These are phyloP conservation scores for Natator depressus DNA, from an alignment of 2,113 vertebrate species.

Conservation along the genomic window DNA sequence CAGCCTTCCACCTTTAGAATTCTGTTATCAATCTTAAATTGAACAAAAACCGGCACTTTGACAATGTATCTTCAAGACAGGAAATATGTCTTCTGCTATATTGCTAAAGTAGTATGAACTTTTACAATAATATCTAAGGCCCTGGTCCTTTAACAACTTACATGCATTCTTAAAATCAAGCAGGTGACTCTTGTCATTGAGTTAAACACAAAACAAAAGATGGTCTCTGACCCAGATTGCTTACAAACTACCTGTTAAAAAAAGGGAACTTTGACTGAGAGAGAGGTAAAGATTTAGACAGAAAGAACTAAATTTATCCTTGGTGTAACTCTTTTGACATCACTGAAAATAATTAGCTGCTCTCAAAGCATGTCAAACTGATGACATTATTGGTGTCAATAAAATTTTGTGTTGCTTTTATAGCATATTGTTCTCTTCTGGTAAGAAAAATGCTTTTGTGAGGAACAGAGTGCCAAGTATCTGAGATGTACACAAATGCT, in stretches of 20 bases:
- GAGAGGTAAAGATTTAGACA: background rate
- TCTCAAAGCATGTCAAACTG: background rate
- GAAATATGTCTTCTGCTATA: background rate
- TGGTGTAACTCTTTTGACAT: background rate
- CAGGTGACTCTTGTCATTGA: background rate
- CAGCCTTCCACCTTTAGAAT: background rate
- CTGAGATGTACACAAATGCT: background rate
- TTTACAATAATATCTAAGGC: background rate
- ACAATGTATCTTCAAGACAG: background rate
- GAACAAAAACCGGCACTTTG: background rate
- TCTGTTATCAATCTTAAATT: background rate
- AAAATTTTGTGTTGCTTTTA: background rate
- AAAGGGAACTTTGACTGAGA: background rate
- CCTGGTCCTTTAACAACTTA: background rate
- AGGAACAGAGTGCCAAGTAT: background rate
- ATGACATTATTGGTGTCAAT: background rate
- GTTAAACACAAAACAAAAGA: rapidly evolving
- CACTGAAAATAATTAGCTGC: background rate
- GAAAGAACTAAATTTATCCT: background rate
- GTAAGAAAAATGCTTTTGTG: background rate
- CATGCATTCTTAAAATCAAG: background rate
- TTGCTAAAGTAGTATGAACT: rapidly evolving
- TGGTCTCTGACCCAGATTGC: rapidly evolving
- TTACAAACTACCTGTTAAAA: background rate
- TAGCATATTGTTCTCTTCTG: background rate